Evolutionary conservation across 2,888 invertebrate genomes (phyloP), one percentile per base, ranked within the genome.

Genomic region (Diaprepes abbreviatus): DNA sequence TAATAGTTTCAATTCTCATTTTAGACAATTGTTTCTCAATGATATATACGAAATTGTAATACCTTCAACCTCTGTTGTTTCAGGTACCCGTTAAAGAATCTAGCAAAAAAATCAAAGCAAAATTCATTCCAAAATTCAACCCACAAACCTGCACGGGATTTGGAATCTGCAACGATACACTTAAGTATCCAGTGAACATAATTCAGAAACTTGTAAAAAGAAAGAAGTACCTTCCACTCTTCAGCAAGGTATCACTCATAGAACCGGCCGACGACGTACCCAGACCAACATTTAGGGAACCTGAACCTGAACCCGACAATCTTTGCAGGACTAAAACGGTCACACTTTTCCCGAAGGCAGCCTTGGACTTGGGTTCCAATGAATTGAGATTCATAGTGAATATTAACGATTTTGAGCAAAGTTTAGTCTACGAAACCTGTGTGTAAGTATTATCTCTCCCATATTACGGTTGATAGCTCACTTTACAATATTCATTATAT

Each of bases 391-490:
- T 87, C 36, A 87, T 94, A 10, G 85, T 93, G 1, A 92, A 94
- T 79, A 87, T 87, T 6, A 87, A 87, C 0, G 83, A 87, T 0
- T 90, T 89, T 65, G 85, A 88, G 24, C 94, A 94, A 82, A 91
- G 90, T 24, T 87, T 93, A 50, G 86, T 89, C 50, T 88, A 91
- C 1, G 93, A 94, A 81, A 87, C 88, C 72, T 94, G 94, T 86
- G 74, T 83, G 72, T 72, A 72, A 70, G 72, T 70, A 59, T 52
- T 24, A 19, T 33, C 17, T 19, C 24, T 33, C 1, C 5, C n/a
- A 31, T n/a, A n/a, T n/a, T n/a, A n/a, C n/a, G n/a, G n/a, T n/a
- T n/a, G n/a, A n/a, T n/a, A n/a, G n/a, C n/a, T n/a, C n/a, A n/a
- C n/a, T n/a, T n/a, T n/a, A n/a, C n/a, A n/a, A n/a, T n/a, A n/a